Evolutionary conservation across 2,888 invertebrate genomes (phyloP), one percentile per base, ranked within the genome.

Genomic region (Spatulosminthurus flaviceps): DNA sequence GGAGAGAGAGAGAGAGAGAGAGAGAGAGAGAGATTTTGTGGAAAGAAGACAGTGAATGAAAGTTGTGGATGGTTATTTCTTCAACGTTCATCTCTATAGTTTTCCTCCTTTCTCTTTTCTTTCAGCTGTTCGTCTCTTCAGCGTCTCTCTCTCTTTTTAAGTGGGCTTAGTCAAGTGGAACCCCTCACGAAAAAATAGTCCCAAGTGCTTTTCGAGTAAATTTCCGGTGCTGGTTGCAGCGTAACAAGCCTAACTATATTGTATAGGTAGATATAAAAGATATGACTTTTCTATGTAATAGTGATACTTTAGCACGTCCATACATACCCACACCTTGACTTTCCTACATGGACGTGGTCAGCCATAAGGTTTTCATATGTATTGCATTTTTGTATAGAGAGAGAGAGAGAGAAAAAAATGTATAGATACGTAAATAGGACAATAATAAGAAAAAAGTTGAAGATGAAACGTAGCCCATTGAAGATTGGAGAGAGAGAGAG

Each of bases 201-300:
- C 66, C 67, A 76, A 76, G 76, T 69, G 76, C 76, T 76, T 67
- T 76, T 76, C 67, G 67, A 67, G 67, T 76, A 76, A 76, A 76
- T 76, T 76, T 76, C 69, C 76, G 66, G 67, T 41, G 26, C 64
- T 75, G 28, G 75, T 64, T 34, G 41, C 41, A 29, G 51, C 74
- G n/a, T 22, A 24, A 13, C 22, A n/a, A 13, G 5, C 22, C 4
- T 64, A n/a, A 11, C 22, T 64, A 22, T 64, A 26, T 64, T 9
- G 19, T n/a, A n/a, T n/a, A n/a, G n/a, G n/a, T n/a, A n/a, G n/a
- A n/a, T n/a, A n/a, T n/a, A n/a, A n/a, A n/a, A n/a, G n/a, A n/a
- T n/a, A n/a, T n/a, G n/a, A n/a, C n/a, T n/a, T n/a, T n/a, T n/a
- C n/a, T n/a, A n/a, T n/a, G n/a, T n/a, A n/a, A n/a, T n/a, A n/a